Conservation (phyloP, 2,888 invertebrate genomes). For the Drosophila cognata region DNA sequence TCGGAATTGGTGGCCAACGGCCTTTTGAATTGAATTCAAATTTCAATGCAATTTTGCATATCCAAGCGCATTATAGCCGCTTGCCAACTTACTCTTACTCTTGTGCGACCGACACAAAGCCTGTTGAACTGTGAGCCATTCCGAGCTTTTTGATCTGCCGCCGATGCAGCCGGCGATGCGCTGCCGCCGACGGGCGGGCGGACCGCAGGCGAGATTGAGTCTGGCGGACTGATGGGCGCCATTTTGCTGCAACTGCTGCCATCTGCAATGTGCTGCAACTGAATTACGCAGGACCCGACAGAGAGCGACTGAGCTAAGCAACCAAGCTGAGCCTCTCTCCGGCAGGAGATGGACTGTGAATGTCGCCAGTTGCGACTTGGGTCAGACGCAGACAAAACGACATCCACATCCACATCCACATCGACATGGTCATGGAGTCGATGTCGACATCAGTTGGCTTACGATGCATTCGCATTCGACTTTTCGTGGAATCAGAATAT, state of each 20-base stretch:
- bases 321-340: conserved; percentile 9
- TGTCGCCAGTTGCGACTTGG: conserved; percentile 44
- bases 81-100: conserved; percentile 77
- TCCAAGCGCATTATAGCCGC: conserved; percentile 81
- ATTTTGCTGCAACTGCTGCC: conserved; percentile 64
- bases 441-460: conserved; percentile 52
- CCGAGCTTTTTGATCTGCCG: conserved; percentile 67
- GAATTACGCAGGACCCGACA: conserved; percentile 68
- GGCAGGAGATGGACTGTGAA: conserved; percentile 53
- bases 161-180: conserved; percentile 70
- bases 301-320: conserved; percentile 10
- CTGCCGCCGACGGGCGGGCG: conserved; percentile 53
- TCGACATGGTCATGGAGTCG: conserved; percentile 31
- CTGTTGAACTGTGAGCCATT: conserved; percentile 77
- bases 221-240: conserved; percentile 68
- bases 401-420: conserved; percentile 11
- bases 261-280: conserved; percentile 62
- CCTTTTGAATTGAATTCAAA: conserved; percentile 83
- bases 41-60: conserved; percentile 84
- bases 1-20: conserved; percentile 48
- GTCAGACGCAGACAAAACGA: conserved; percentile 15
- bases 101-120: conserved; percentile 63
- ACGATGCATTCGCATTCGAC: conserved; percentile 58
- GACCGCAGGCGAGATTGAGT: conserved; percentile 64
- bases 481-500: conserved; percentile 84